Base-by-base conservation (phyloP, 1,140 invertebrate genomes). In the Drosophila busckii region DNA sequence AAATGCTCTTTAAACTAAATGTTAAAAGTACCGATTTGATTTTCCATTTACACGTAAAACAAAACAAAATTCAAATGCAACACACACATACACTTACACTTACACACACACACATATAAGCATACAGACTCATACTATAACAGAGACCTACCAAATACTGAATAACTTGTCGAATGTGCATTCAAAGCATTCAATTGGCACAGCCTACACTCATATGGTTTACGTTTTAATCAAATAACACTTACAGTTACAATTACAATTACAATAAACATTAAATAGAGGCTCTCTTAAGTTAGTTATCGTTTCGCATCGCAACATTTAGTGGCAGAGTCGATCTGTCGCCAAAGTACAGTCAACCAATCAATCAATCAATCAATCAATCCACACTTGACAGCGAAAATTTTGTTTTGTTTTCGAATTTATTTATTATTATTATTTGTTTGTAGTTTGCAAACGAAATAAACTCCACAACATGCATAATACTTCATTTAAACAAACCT, bases 251-350 rank as follows among this genome's bases (percentile, higher is more conserved):
- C 40, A 10, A 12, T 55, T 32, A 67, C 35, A 28, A 19, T 67
- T 38, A 62, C 52, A 62, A 7, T 42, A 26, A 59, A 52, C 26
- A 45, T 45, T 58, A 66, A 70, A 82, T 70, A 82, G 75, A 82
- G 75, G 75, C 75, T 82, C 75, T 82, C 75, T 82, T 82, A 82
- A 80, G 60, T 82, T 83, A 82, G 56, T 53, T 70, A 70, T 58
- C 45, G 55, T 54, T 38, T 45, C n/a, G n/a, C n/a, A n/a, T 63
- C 64, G 60, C 68, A 67, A 64, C 41, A 65, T 28, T 38, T 70
- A 62, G 66, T 54, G 41, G 20, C 69, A 63, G 44, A n/a, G n/a
- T n/a, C 55, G 34, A 35, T 34, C 34, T 49, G 45, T 58, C 45
- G 45, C 16, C 54, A 56, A 54, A 61, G 41, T 55, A 54, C 58